These are phyloP conservation scores for Eurystomus gularis DNA, from an alignment of 2,113 vertebrate genomes.

Conservation along the genomic window DNA sequence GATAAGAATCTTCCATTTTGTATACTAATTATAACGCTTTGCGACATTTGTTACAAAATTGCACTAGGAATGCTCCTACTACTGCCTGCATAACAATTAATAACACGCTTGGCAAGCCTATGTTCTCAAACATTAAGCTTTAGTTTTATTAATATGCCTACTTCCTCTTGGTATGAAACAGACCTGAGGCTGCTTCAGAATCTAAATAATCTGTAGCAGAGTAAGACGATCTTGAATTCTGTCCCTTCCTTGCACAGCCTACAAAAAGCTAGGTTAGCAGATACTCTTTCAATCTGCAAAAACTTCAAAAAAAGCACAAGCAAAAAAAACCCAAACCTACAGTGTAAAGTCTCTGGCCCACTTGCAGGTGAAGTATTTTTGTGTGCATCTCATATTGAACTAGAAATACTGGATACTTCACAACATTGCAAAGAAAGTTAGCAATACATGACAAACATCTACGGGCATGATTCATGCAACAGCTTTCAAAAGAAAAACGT, in stretches of 20 bases:
- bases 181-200: not conserved
- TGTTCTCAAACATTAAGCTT: not conserved
- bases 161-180: not conserved
- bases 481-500: not conserved
- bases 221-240: not conserved
- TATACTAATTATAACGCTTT: not conserved
- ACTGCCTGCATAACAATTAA: not conserved
- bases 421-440: not conserved
- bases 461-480: not conserved
- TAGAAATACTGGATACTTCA: not conserved
- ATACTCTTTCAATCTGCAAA: not conserved
- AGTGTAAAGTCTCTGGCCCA: not conserved
- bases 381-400: not conserved
- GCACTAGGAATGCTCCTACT: not conserved
- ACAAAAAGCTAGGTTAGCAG: not conserved
- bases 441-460: not conserved
- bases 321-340: rapidly evolving
- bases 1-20: not conserved
- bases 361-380: not conserved
- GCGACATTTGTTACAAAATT: not conserved
- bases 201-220: not conserved
- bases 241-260: not conserved
- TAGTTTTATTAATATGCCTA: not conserved
- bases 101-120: not conserved
- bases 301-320: not conserved